Percentiles rank a stretch among this genome's conserved stretches.
phyloP scores from a whole-genome alignment of 2,797 vertebrate genomes.

The Cyprinella venusta region DNA sequence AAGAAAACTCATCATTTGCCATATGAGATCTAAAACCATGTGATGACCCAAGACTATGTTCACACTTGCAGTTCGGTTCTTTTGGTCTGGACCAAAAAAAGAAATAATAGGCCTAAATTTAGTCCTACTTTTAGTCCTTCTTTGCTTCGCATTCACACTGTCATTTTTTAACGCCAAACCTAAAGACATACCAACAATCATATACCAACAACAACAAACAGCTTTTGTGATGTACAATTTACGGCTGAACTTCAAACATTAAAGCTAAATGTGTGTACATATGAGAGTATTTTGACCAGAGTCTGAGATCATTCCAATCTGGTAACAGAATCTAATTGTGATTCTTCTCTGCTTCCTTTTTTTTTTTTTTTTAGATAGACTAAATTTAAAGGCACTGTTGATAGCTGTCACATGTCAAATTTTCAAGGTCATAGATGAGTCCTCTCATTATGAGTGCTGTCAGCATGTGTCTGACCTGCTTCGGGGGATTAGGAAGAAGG shows the following conservation, averaged over 20 bases:
- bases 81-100: too few species aligned
- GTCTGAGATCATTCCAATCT: not conserved
- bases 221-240: too few species aligned
- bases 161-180: too few species aligned
- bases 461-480: conserved; percentile 38
- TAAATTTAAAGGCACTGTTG: conserved; percentile 37
- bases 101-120: too few species aligned
- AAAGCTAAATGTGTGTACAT: too few species aligned
- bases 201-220: too few species aligned
- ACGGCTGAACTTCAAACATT: too few species aligned
- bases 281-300: too few species aligned
- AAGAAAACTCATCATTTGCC: not conserved
- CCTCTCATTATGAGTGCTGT: conserved; percentile 53
- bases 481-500: conserved; percentile 15
- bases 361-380: not conserved
- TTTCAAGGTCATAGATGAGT: conserved; percentile 52
- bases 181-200: too few species aligned
- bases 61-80: too few species aligned
- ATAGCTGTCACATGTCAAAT: conserved; percentile 42
- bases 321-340: not conserved
- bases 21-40: not conserved
- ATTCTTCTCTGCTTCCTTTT: not conserved
- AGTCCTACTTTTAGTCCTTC: too few species aligned
- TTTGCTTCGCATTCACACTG: too few species aligned
- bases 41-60: not conserved